These are phyloP conservation scores for Trissoscelio sp. DNA, from an alignment of 2,888 invertebrate species.

Conservation along the genomic window DNA sequence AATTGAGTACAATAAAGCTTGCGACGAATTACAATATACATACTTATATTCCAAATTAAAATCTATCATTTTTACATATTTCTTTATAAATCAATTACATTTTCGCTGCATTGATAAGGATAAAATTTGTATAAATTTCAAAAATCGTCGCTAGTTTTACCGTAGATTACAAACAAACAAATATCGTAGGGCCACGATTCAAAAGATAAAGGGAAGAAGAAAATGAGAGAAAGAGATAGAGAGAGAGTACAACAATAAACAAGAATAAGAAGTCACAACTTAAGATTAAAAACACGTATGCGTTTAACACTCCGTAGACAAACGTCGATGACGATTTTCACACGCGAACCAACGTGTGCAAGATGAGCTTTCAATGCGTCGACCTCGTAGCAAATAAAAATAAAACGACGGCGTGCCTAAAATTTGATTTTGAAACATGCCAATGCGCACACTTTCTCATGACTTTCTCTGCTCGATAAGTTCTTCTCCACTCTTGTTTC, in stretches of 20 bases:
- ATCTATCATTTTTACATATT: too few species aligned
- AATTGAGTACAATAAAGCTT: constrained; percentile 16
- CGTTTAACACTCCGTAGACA: constrained; percentile 43
- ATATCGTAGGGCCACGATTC: constrained; percentile 25
- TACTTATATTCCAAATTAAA: too few species aligned
- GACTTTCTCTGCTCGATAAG: constrained; percentile 51
- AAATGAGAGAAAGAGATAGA: too few species aligned
- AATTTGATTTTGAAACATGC: constrained; percentile 61
- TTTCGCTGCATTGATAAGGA: too few species aligned
- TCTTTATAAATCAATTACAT: too few species aligned
- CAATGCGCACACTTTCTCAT: constrained; percentile 48
- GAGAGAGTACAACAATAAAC: too few species aligned
- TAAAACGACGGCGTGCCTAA: constrained; percentile 53
- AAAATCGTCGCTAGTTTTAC: constrained; percentile 10
- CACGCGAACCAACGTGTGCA: constrained; percentile 13
- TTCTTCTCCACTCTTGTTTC: constrained; percentile 9
- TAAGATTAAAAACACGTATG: constrained; percentile 21
- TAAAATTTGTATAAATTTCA: too few species aligned
- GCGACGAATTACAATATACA: constrained; percentile 5
- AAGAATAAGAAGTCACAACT: too few species aligned
- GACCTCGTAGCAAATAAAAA: constrained; percentile 53
- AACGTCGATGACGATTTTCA: constrained; percentile 38
- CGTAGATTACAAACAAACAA: constrained; percentile 3
- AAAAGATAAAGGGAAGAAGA: constrained; percentile 16
- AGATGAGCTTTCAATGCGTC: constrained; percentile 30